Percentiles rank a stretch among this genome's conserved stretches.
Evolutionary conservation across 2,113 vertebrate species (phyloP).

Genomic region (Plestiodon gilberti): DNA sequence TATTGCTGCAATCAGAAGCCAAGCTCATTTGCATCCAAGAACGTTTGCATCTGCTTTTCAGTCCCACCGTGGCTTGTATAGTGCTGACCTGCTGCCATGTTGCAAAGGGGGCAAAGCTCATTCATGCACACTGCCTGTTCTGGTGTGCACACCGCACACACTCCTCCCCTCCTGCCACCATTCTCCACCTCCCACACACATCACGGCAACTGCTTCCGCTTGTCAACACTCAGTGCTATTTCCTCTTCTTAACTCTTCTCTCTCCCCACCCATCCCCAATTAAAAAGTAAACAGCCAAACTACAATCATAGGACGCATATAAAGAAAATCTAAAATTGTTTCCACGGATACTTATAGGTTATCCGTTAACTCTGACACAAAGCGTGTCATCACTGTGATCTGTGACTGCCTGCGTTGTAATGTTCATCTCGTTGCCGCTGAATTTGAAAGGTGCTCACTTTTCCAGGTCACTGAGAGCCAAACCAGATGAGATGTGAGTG

Average conservation of each 20-base stretch:
- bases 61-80: background rate
- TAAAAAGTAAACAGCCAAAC: background rate
- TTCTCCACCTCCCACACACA: background rate
- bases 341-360: conserved; percentile 4
- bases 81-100: background rate
- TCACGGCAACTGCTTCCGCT: accelerated
- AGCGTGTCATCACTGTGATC: background rate
- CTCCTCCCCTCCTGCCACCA: background rate
- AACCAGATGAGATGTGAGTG: no score
- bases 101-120: background rate
- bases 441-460: no score
- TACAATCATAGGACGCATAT: conserved; percentile 41
- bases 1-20: background rate
- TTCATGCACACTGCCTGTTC: no score
- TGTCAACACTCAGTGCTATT: background rate
- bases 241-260: conserved; percentile 49
- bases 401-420: background rate
- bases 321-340: conserved; percentile 41
- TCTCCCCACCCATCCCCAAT: background rate
- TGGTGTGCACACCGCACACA: background rate
- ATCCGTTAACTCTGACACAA: background rate
- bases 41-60: conserved; percentile 7
- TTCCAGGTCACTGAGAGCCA: no score
- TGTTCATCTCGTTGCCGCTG: no score
- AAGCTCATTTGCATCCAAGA: background rate